These are phyloP conservation scores for Beroe forskalii DNA, from an alignment of 37 sponge, comb jelly and placozoan genomes.

Conservation along the genomic window DNA sequence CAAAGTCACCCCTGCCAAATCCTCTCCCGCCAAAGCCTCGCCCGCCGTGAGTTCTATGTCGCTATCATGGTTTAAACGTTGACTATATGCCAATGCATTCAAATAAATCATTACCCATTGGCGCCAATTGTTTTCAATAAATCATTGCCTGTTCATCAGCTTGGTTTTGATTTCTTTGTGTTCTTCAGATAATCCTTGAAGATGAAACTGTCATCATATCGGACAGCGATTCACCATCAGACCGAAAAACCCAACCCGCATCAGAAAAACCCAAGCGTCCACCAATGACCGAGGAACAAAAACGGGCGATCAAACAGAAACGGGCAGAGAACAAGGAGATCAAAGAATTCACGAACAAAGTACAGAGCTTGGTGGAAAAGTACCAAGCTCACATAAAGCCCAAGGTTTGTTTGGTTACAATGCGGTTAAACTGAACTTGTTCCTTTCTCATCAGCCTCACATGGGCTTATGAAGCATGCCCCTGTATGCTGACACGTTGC, in stretches of 20 bases:
- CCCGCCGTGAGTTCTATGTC: neutral
- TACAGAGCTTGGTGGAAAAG: constrained; percentile 19
- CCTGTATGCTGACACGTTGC: no score
- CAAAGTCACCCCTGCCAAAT: constrained; percentile 27
- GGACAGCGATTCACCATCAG: constrained; percentile 25
- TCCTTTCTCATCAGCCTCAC: no score
- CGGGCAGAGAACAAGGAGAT: neutral
- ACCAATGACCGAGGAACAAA: constrained; percentile 18
- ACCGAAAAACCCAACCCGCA: neutral
- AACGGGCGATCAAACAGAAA: neutral
- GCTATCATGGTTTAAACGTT: no score
- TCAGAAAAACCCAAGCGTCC: neutral
- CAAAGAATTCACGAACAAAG: constrained; percentile 60
- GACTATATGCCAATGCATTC: no score
- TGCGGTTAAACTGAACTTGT: no score
- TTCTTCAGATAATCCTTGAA: constrained; percentile 7
- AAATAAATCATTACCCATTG: no score
- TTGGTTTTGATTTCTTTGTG: no score
- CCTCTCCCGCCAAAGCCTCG: neutral
- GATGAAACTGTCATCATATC: neutral
- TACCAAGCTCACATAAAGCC: constrained; percentile 23
- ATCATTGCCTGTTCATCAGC: no score
- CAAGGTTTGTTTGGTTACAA: constrained; percentile 12
- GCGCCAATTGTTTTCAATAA: no score
- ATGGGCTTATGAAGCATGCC: no score